Base-by-base conservation (phyloP, 1,140 invertebrate species). In the Antheraea pernyi region DNA sequence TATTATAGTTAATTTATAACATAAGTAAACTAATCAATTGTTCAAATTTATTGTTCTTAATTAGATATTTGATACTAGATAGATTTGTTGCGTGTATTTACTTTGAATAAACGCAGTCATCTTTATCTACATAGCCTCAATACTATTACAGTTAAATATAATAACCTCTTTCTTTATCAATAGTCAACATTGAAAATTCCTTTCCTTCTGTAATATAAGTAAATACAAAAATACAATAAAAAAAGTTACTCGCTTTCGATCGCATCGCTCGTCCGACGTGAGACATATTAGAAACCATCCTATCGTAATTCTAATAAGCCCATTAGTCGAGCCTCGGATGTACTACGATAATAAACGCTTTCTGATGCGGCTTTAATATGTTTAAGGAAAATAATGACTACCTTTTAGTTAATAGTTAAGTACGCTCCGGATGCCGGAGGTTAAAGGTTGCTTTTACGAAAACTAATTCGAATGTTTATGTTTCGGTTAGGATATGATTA, bases 291-390 rank as follows among this genome's bases (percentile, higher is more conserved):
- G 59, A 63, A 30, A 63, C n/a, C 11, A 53, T 16, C 46, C 19
- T 67, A 72, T 78, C 71, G 72, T 78, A 78, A 80, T 73, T 81
- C 66, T 74, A 78, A 78, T 78, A 78, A 78, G 74, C 59, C 77
- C 69, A 79, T 78, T 77, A 78, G 69, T 62, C 62, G 61, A 63
- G 22, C 59, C 65, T 19, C 59, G 70, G 69, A 53, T 53, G 46
- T 53, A 53, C 46, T 13, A 69, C 68, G 74, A 63, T 65, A 71
- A 76, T 79, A 79, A 79, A 79, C 58, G 67, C 69, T 67, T 67
- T 70, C 73, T 72, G 71, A 74, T 71, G 71, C 65, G 65, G 70
- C 73, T 75, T 72, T 75, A 75, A 75, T 72, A 67, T 70, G 67
- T 74, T 69, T 59, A 77, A 72, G 72, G 67, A 71, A 78, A 69